Evolutionary conservation across 2,797 vertebrate species (phyloP).

Genomic region (Galago senegalensis): DNA sequence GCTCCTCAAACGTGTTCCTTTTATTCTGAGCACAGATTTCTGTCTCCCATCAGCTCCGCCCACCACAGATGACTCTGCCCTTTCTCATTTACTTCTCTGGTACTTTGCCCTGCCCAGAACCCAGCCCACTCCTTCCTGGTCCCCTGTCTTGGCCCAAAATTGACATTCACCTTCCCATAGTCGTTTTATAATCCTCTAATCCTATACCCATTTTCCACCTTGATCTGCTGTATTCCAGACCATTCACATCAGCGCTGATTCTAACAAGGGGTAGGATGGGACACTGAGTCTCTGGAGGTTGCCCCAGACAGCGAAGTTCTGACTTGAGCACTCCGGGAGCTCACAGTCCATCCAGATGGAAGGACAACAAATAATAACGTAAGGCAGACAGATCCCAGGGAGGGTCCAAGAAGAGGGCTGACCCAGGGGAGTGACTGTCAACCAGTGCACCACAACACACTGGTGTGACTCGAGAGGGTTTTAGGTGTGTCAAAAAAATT

Average conservation of each 20-base stretch:
- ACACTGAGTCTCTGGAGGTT: accelerated
- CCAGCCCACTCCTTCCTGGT: neutral
- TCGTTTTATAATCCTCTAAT: neutral
- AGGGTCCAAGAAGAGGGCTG: neutral
- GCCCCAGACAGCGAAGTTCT: neutral
- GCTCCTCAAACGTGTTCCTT: neutral
- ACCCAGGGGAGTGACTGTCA: neutral
- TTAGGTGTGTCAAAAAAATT: too few species aligned
- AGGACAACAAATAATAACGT: neutral
- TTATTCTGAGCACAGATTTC: neutral
- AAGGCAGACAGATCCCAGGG: neutral
- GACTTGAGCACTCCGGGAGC: neutral
- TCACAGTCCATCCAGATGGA: neutral
- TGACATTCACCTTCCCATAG: neutral
- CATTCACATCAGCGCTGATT: neutral
- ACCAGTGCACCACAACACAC: too few species aligned
- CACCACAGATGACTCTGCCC: neutral
- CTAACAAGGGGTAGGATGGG: neutral
- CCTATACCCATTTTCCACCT: neutral
- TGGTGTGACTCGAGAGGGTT: too few species aligned
- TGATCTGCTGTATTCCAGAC: neutral
- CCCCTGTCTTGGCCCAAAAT: neutral
- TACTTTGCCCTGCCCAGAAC: neutral
- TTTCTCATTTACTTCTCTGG: neutral
- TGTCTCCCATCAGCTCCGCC: neutral